A percentile compares a stretch with the other conserved stretches of the same genome.
These are phyloP conservation scores for Formica exsecta DNA, from an alignment of 1,140 invertebrate species.

Conservation along the genomic window DNA sequence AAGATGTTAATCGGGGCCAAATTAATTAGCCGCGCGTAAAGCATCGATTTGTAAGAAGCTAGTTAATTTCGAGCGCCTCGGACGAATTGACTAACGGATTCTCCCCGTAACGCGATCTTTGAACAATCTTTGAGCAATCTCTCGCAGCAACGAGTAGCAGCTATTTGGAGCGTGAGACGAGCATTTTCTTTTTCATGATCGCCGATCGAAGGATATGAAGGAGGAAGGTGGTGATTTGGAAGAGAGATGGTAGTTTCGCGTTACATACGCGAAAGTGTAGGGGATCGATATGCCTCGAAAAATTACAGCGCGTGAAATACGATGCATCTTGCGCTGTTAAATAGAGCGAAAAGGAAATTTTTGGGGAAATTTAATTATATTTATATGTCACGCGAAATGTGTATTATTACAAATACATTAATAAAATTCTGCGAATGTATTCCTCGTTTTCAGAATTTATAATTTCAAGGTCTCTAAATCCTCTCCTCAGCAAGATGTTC, in stretches of 20 bases:
- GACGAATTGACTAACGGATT: not conserved
- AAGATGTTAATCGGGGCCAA: conserved; percentile 37
- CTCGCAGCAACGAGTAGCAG: not conserved
- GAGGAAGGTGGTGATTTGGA: not conserved
- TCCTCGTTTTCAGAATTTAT: not conserved
- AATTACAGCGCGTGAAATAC: not conserved
- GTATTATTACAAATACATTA: not conserved
- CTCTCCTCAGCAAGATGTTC: not conserved
- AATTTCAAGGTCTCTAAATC: not conserved
- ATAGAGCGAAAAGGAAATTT: not conserved
- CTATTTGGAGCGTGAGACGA: conserved; percentile 59
- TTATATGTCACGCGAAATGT: not conserved
- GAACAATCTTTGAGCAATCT: not conserved
- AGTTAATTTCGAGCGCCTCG: conserved; percentile 12
- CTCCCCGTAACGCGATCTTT: not conserved
- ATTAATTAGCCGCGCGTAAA: conserved; percentile 53
- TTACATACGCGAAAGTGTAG: conserved; percentile 4
- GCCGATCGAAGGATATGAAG: not conserved
- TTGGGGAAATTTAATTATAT: not conserved
- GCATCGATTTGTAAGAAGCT: conserved; percentile 33
- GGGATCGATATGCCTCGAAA: not conserved
- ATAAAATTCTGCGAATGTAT: too few relatives aligned
- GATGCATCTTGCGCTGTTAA: not conserved
- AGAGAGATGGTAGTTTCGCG: conserved; percentile 6
- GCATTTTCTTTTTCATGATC: conserved; percentile 26